These are phyloP conservation scores for Imbricaverruca yamaguchii DNA, from an alignment of 2,888 invertebrate genomes.

Conservation along the genomic window DNA sequence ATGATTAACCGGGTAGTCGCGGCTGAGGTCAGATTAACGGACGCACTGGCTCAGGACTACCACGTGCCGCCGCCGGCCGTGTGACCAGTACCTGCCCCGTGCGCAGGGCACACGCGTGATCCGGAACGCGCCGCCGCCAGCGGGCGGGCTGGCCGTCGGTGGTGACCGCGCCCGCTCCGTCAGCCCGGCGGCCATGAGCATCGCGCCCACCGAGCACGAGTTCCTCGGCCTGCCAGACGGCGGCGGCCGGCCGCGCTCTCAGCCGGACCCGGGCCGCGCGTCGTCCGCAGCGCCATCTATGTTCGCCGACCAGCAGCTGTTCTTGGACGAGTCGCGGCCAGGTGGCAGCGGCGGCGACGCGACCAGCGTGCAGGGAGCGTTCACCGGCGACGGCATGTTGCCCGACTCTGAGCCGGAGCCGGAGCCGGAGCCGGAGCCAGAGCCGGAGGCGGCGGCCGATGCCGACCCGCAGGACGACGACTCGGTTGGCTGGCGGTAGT, in stretches of 20 bases:
- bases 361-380: too few species aligned
- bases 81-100: background rate
- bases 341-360: background rate
- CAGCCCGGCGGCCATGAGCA: background rate
- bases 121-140: background rate
- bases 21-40: too few species aligned
- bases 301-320: background rate
- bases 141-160: background rate
- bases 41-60: too few species aligned
- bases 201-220: background rate
- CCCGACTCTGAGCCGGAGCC: too few species aligned
- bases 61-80: too few species aligned
- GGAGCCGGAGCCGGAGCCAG: too few species aligned
- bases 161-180: background rate
- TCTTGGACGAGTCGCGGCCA: background rate
- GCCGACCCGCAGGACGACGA: too few species aligned
- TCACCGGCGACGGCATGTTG: too few species aligned
- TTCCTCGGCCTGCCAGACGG: background rate
- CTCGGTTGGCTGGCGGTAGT: too few species aligned
- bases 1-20: too few species aligned
- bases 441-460: too few species aligned
- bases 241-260: background rate
- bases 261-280: background rate
- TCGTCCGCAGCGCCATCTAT: slow-evolving; percentile 10
- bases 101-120: background rate